A percentile compares a stretch with the other conserved stretches of the same genome.
Evolutionary conservation across 2,888 invertebrate genomes (phyloP).

Genomic region (Rhagium mordax): DNA sequence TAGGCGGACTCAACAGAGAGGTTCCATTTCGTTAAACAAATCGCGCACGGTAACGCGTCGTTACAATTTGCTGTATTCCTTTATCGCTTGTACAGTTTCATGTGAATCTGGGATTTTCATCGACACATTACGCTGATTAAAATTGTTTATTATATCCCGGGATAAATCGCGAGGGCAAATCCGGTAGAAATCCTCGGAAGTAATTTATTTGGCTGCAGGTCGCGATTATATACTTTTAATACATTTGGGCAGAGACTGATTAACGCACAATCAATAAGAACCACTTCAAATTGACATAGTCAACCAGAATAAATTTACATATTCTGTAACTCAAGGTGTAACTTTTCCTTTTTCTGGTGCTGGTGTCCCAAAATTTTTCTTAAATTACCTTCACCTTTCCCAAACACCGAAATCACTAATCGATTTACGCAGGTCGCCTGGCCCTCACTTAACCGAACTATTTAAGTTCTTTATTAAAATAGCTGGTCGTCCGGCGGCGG

Average conservation of each 20-base stretch:
- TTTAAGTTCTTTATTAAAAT: slow-evolving; percentile 7
- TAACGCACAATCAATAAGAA: too few relatives aligned
- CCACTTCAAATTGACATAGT: too few relatives aligned
- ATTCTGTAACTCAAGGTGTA: too few relatives aligned
- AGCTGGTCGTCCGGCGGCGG: background rate
- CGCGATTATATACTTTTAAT: background rate
- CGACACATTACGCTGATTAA: background rate
- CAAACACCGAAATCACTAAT: background rate
- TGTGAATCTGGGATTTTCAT: background rate
- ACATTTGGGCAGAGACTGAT: too few relatives aligned
- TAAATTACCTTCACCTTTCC: background rate
- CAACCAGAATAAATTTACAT: too few relatives aligned
- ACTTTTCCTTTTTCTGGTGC: too few relatives aligned
- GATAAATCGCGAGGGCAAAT: background rate
- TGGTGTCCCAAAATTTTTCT: background rate
- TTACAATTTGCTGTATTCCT: background rate
- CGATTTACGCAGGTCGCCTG: background rate
- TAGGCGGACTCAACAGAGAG: background rate
- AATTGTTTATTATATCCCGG: background rate
- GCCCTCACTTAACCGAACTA: background rate
- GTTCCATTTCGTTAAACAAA: background rate
- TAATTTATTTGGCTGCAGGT: background rate
- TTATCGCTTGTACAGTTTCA: background rate
- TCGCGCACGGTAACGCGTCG: background rate
- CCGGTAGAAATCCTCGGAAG: background rate